A percentile compares a stretch with the other conserved stretches of the same genome.
These are phyloP conservation scores for Enteromius paludinosus DNA, from an alignment of 2,797 vertebrate genomes.

Conservation along the genomic window DNA sequence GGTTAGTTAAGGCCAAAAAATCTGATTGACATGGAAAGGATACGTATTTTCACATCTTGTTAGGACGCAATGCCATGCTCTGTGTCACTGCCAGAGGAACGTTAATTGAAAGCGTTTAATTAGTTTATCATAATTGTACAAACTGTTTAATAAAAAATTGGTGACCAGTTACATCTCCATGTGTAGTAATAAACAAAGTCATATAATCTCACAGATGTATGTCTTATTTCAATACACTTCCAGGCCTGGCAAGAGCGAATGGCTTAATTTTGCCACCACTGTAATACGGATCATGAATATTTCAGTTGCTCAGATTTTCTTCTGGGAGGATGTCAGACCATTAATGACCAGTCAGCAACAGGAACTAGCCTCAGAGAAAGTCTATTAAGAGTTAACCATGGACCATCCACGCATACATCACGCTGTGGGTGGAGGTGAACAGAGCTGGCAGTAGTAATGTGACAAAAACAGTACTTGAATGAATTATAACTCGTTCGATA, in stretches of 20 bases:
- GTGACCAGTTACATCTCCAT: not conserved
- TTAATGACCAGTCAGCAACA: slow-evolving; percentile 71
- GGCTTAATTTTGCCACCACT: slow-evolving; percentile 62
- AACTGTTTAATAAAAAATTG: not conserved
- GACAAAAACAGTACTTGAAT: slow-evolving; percentile 58
- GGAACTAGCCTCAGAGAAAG: slow-evolving; percentile 61
- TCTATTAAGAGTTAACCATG: slow-evolving; percentile 73
- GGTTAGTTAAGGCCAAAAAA: not conserved
- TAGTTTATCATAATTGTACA: not conserved
- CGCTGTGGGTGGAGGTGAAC: slow-evolving; percentile 57
- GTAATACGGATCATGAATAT: slow-evolving; percentile 74
- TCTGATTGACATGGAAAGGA: not conserved
- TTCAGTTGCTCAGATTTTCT: slow-evolving; percentile 76
- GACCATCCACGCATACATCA: slow-evolving; percentile 60
- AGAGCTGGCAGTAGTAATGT: slow-evolving; percentile 53
- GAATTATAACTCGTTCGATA: slow-evolving; percentile 47
- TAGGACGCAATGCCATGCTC: not conserved
- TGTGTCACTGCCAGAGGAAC: not conserved
- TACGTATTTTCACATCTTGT: not conserved
- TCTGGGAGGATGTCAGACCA: slow-evolving; percentile 70
- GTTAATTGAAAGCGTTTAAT: not conserved
- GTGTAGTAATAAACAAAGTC: slow-evolving; percentile 37
- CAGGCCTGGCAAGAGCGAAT: slow-evolving; percentile 62
- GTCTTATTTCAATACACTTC: slow-evolving; percentile 53
- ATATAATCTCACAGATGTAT: slow-evolving; percentile 63